These are phyloP conservation scores for Xanthorhoe spadicearia DNA, from an alignment of 2,888 invertebrate species.

Conservation along the genomic window DNA sequence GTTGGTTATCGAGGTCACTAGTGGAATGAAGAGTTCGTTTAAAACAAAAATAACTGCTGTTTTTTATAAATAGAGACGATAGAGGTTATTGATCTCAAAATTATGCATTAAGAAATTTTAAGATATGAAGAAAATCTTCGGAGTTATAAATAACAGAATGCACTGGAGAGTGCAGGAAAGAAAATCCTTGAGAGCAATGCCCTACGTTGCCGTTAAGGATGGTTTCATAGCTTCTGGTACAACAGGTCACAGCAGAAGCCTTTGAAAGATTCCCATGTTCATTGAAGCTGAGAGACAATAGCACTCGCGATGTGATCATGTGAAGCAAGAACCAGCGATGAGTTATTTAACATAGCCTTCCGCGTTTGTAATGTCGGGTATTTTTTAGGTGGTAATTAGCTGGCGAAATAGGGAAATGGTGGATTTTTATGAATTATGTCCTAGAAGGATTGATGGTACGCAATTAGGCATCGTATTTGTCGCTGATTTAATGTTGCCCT, in stretches of 20 bases:
- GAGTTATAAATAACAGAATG: too few species aligned
- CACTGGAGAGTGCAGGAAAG: too few species aligned
- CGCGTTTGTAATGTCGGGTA: constrained; percentile 21
- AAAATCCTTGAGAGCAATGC: neutral
- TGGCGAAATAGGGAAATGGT: constrained; percentile 3
- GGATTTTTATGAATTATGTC: neutral
- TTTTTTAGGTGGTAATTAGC: constrained; percentile 10
- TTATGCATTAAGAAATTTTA: neutral
- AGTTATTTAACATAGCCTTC: constrained; percentile 29
- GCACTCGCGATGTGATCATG: constrained; percentile 24
- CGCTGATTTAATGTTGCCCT: too few species aligned
- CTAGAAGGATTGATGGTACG: too few species aligned
- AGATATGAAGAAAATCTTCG: too few species aligned
- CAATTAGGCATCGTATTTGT: too few species aligned
- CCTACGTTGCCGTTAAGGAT: neutral
- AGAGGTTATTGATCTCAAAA: constrained; percentile 4
- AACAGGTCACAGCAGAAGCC: constrained; percentile 25
- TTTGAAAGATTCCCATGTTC: constrained; percentile 28
- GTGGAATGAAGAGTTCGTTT: constrained; percentile 11
- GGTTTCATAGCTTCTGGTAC: neutral
- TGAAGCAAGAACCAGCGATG: constrained; percentile 27
- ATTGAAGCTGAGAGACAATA: constrained; percentile 31
- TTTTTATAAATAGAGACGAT: neutral
- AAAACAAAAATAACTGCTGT: constrained; percentile 18
- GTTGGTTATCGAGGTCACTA: constrained; percentile 61